Conservation (phyloP, 2,888 invertebrate species). For the Falcaria lacertinaria region DNA sequence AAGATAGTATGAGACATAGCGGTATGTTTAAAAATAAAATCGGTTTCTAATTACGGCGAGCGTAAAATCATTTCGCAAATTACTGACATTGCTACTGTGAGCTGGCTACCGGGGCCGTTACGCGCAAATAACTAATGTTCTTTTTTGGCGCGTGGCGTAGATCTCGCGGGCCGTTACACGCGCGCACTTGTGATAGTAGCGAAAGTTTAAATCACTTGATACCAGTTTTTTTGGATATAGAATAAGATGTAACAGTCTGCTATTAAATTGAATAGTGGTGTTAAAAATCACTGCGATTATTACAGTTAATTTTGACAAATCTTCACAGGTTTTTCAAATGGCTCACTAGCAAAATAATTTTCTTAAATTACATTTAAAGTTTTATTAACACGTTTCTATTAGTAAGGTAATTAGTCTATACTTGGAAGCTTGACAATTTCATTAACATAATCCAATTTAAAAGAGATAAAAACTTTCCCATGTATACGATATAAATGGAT, state of each 20-base stretch:
- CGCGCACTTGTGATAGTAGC: constrained; percentile 59
- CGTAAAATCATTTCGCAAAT: constrained; percentile 33
- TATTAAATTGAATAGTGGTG: constrained; percentile 14
- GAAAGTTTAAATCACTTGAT: constrained; percentile 67
- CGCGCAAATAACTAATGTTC: constrained; percentile 67
- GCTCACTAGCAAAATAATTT: too few species aligned
- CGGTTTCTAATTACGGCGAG: constrained; percentile 25
- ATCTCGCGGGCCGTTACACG: constrained; percentile 66
- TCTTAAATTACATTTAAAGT: too few species aligned
- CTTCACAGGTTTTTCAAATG: neutral
- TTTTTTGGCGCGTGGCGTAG: constrained; percentile 76
- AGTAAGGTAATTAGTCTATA: too few species aligned
- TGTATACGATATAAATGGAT: too few species aligned
- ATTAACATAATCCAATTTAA: too few species aligned
- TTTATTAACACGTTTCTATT: too few species aligned
- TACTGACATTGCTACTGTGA: constrained; percentile 19
- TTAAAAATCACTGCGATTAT: neutral
- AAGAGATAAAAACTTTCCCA: too few species aligned
- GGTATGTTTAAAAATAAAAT: constrained; percentile 15
- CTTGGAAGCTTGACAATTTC: too few species aligned
- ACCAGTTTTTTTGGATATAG: constrained; percentile 50
- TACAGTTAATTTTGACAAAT: neutral
- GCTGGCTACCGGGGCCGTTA: constrained; percentile 70
- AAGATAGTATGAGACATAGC: neutral
- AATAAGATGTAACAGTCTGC: constrained; percentile 24